Evolutionary conservation across 2,888 invertebrate species (phyloP), one percentile per base, ranked within the genome.

Genomic region (Chaetogeoica ovagalla): DNA sequence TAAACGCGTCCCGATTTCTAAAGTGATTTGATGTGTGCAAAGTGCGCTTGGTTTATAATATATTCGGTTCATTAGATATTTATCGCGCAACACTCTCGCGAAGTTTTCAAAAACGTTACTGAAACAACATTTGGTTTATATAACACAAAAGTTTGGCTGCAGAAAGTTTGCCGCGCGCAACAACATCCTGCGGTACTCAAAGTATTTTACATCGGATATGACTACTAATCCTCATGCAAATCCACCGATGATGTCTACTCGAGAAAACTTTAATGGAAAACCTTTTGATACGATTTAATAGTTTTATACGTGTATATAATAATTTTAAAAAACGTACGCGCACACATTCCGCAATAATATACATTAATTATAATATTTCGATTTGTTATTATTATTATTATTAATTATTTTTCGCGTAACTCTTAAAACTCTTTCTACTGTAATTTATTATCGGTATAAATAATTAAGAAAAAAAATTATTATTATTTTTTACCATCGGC

Each of bases 211-310:
- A 66, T 13, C 57, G 66, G 57, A 75, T 75, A 66, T 66, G 13
- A 59, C 75, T 75, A 75, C 66, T 75, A 75, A 74, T 74, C 74
- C 74, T 74, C 66, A 75, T 75, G 75, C 75, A 75, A 75, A 75
- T 75, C 75, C 30, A 59, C 75, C 23, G 23, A 59, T 59, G 57
- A 57, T 59, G 75, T 75, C 57, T 75, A 66, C 75, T 66, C n/a
- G 57, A 30, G 66, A 75, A n/a, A 75, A 66, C 66, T 75, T 75
- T 75, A 59, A 75, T 59, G 66, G 57, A 75, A 75, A 75, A 66
- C 66, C 30, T 30, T 30, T 30, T 30, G 30, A 30, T 30, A 30
- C 30, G 30, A 30, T 57, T 75, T 75, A 66, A 43, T 75, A 43
- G n/a, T 60, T 17, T 55, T 65, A 30, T 30, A 30, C 30, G 30